Conservation (phyloP, 2,888 invertebrate genomes). For the Lepidochitona cinerea region DNA sequence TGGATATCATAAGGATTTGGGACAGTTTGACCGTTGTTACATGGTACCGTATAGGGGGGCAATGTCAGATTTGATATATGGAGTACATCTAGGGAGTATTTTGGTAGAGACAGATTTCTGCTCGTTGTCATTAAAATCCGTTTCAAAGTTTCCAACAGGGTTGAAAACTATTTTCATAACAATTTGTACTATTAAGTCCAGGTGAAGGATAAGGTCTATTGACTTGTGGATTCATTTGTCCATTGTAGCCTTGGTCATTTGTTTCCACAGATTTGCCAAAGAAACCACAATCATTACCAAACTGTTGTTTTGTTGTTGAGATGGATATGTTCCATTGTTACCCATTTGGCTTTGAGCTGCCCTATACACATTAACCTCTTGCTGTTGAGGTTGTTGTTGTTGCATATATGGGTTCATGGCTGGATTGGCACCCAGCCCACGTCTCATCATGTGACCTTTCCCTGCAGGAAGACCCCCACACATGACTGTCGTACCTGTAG, state of each 20-base stretch:
- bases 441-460: not conserved
- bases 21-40: constrained; percentile 41
- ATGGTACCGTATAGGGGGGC: constrained; percentile 62
- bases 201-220: not conserved
- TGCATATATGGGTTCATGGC: not conserved
- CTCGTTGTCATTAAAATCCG: constrained; percentile 49
- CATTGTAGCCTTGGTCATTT: not conserved
- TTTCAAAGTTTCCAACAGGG: constrained; percentile 23
- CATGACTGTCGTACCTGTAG: not conserved
- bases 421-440: not conserved
- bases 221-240: not conserved
- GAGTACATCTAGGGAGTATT: constrained; percentile 53
- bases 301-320: not conserved
- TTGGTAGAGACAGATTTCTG: constrained; percentile 53
- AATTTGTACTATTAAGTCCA: constrained; percentile 31
- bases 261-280: not conserved
- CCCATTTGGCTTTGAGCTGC: not conserved
- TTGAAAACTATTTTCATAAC: constrained; percentile 51
- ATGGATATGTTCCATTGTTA: not conserved
- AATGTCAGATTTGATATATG: constrained; percentile 54
- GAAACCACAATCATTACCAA: not conserved
- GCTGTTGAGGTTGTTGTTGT: not conserved
- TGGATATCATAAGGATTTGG: constrained; percentile 35
- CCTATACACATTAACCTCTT: not conserved
- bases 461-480: not conserved